Conservation (phyloP, 2,113 vertebrate genomes). For the Hepsetus odoe region DNA sequence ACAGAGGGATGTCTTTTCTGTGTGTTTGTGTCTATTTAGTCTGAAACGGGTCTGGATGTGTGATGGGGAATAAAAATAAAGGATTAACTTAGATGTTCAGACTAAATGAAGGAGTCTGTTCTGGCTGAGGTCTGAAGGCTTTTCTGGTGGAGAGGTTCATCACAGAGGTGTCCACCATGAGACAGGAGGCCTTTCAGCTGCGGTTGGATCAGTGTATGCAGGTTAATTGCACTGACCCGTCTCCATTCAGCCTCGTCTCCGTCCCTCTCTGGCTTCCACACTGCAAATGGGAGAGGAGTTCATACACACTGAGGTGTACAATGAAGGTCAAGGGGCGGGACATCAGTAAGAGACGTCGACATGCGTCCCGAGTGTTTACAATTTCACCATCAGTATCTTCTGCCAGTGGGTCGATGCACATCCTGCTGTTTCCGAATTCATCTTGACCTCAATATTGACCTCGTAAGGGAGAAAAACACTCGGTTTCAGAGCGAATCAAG, state of each 20-base stretch:
- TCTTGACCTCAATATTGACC: neutral
- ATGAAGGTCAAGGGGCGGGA: neutral
- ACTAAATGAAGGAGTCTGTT: too few species aligned
- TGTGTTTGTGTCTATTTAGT: too few species aligned
- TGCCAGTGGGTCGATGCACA: neutral
- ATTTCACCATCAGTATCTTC: neutral
- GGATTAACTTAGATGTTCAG: too few species aligned
- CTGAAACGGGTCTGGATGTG: too few species aligned
- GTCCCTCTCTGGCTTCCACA: neutral
- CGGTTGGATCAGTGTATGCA: neutral
- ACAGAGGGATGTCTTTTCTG: too few species aligned
- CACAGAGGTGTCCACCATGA: neutral
- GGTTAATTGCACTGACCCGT: constrained; percentile 28
- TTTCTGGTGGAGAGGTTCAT: neutral
- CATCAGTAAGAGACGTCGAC: neutral
- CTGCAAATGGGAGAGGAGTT: neutral
- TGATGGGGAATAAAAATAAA: too few species aligned
- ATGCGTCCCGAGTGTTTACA: neutral
- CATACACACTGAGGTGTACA: neutral
- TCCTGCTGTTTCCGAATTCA: neutral
- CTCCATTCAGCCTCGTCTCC: neutral
- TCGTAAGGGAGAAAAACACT: constrained; percentile 9
- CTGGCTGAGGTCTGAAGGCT: neutral
- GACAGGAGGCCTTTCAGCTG: neutral
- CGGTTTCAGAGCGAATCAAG: too few species aligned